Percentiles rank a stretch among this genome's conserved stretches.
These are phyloP conservation scores for Knipowitschia caucasica DNA, from an alignment of 2,797 vertebrate genomes.

Conservation along the genomic window DNA sequence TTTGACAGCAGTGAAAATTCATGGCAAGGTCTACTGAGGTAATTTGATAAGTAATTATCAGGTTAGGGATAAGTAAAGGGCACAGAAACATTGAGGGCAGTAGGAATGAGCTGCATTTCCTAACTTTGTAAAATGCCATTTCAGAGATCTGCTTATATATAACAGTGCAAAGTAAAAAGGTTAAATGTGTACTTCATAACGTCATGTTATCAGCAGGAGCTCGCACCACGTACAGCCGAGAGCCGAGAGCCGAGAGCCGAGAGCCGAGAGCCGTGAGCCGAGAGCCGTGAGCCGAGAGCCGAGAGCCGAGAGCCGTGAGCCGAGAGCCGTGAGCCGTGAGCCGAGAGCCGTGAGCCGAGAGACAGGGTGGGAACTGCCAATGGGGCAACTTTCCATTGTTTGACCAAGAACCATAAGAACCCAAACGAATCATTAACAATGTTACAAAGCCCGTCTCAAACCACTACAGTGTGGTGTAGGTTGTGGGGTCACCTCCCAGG, in stretches of 20 bases:
- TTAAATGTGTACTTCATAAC: not conserved
- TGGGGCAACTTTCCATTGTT: conserved; percentile 50
- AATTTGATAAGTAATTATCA: no score
- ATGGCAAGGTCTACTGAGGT: not conserved
- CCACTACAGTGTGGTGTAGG: not conserved
- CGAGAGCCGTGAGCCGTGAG: no score
- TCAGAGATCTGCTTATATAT: not conserved
- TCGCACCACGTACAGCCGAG: no score
- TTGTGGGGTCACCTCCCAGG: rapidly evolving
- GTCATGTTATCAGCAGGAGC: no score
- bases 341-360: conserved; percentile 23
- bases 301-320: conserved; percentile 6
- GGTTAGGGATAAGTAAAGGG: not conserved
- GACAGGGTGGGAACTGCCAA: conserved; percentile 49
- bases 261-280: conserved; percentile 1
- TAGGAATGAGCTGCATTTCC: no score
- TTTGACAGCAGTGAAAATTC: not conserved
- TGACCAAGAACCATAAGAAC: conserved; percentile 18
- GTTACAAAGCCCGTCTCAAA: not conserved
- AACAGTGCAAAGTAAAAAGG: not conserved
- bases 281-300: conserved; percentile 44
- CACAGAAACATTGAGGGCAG: not conserved
- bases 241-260: conserved; percentile 47
- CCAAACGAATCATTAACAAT: conserved; percentile 8
- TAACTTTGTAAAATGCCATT: no score